These are phyloP conservation scores for Brachionus asplanchnoidis DNA, from an alignment of 1,140 invertebrate species.

Conservation along the genomic window DNA sequence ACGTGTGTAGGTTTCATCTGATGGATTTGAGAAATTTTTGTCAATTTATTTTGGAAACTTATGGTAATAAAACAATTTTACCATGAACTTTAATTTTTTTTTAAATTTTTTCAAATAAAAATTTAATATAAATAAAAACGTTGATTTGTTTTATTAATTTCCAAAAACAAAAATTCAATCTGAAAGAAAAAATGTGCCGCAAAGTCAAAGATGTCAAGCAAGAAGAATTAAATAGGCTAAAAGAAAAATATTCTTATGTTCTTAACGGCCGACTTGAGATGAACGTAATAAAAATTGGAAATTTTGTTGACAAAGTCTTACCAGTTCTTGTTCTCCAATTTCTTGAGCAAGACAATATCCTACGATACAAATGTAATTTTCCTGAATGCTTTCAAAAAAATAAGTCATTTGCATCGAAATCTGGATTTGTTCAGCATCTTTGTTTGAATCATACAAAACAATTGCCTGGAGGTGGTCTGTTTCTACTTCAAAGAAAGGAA, in stretches of 20 bases:
- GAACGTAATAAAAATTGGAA: neutral
- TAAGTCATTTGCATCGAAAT: neutral
- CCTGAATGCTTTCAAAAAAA: neutral
- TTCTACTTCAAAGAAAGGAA: neutral
- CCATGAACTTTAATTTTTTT: neutral
- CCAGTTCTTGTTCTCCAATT: neutral
- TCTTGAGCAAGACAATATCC: neutral
- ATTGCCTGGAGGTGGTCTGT: neutral
- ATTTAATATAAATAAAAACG: neutral
- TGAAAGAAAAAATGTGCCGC: neutral
- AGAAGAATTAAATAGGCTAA: neutral
- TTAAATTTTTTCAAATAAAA: neutral
- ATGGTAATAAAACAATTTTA: neutral
- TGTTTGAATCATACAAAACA: neutral
- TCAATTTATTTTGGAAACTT: neutral
- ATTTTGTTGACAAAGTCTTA: neutral
- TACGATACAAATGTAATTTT: neutral
- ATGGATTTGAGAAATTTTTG: neutral
- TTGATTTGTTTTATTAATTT: neutral
- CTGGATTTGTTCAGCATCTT: neutral
- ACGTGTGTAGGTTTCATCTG: neutral
- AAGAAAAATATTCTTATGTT: neutral
- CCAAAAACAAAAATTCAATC: neutral
- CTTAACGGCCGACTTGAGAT: neutral
- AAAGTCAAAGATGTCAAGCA: neutral